Percentiles rank a stretch among this genome's conserved stretches.
Conservation (phyloP, 1,140 invertebrate genomes). For the Pemphigus obesinymphae region DNA sequence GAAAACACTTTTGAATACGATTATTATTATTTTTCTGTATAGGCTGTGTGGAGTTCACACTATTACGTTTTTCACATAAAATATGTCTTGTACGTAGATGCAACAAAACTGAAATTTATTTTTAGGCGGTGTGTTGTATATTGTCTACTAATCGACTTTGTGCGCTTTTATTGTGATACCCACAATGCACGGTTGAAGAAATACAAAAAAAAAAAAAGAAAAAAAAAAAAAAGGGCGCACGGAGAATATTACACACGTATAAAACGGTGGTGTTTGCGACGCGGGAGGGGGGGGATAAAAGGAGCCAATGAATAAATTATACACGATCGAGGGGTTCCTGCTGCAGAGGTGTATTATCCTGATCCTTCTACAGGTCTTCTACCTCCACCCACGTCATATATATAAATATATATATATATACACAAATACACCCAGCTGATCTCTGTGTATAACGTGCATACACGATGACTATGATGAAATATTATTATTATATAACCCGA, state of each 20-base stretch:
- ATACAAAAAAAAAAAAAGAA: constrained; percentile 12
- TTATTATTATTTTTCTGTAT: not conserved
- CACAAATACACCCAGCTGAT: no score
- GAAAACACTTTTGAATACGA: not conserved
- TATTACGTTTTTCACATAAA: not conserved
- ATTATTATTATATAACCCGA: constrained; percentile 26
- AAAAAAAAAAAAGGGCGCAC: not conserved
- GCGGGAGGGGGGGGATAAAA: not conserved
- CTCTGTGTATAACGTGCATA: not conserved
- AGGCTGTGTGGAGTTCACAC: not conserved
- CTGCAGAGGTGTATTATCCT: constrained; percentile 18
- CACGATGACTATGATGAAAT: constrained; percentile 33
- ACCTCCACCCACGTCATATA: constrained; percentile 43
- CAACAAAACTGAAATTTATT: no score
- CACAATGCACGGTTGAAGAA: constrained; percentile 16
- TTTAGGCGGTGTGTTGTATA: not conserved
- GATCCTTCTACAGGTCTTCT: not conserved
- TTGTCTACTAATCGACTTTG: constrained; percentile 27
- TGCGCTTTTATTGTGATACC: not conserved
- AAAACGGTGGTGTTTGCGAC: not conserved
- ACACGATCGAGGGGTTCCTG: constrained; percentile 18
- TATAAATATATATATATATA: no score
- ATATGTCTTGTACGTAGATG: not conserved
- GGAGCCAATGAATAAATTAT: constrained; percentile 38
- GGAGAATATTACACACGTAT: not conserved